Base-by-base conservation (phyloP, 2,113 vertebrate genomes). In the Grallaria varia region DNA sequence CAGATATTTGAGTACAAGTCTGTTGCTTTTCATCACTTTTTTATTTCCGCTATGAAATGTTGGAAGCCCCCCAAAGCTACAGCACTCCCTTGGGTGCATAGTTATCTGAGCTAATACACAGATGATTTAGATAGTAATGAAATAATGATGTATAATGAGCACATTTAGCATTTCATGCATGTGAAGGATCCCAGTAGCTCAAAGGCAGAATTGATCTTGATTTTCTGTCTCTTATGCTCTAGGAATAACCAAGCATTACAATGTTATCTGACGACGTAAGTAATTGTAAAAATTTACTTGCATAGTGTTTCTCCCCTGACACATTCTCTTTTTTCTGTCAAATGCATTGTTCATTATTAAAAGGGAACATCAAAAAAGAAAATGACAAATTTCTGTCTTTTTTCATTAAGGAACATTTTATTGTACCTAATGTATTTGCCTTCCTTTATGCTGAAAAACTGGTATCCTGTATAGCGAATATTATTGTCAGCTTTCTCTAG, bases 131-230 rank as follows among this genome's bases (percentile, higher is more conserved):
- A 89, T 96, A 94, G 75, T 95, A 93, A 97, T 95, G 93, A 96
- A 97, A 97, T 96, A 97, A 96, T 96, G 94, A 91, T 89, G 81
- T 74, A 95, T 97, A 97, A 95, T 95, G 84, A 95, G 62, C 0
- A 1, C 86, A 31, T 91, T 97, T 97, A 97, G 75, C 72, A 96
- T 97, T 97, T 97, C 66, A 68, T 93, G 93, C 96, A 53, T 97
- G 90, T 96, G 67, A 95, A 95, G 21, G 50, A 94, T 93, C 84
- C n/a, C 72, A 74, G 8, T 42, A 47, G 84, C 92, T 97, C 81
- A 92, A 85, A 94, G 91, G 87, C 95, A 94, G 64, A 93, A 88
- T 31, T 94, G 74, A 86, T 97, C 87, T 89, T 94, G 91, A 93
- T 95, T 95, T 95, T 94, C 56, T 78, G 37, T 69, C 52, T 91